A percentile compares a stretch with the other conserved stretches of the same genome.
phyloP scores from a whole-genome alignment of 2,113 vertebrate genomes.

The Phrynosoma platyrhinos region DNA sequence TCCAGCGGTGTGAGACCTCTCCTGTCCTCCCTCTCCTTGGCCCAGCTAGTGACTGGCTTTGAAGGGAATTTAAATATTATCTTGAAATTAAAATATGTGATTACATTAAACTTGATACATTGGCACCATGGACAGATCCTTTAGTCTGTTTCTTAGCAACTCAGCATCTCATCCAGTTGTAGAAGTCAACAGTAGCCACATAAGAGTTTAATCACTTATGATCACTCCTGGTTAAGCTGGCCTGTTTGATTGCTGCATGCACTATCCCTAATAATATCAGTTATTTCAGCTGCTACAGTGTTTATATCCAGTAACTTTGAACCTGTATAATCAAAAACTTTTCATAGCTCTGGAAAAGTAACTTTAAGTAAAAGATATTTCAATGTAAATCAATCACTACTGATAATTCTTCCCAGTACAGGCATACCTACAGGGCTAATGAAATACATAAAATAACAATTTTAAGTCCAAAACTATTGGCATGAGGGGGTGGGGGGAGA shows the following conservation, averaged over 20 bases:
- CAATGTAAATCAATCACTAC: slow-evolving; percentile 49
- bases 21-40: too few species aligned
- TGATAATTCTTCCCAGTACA: slow-evolving; percentile 40
- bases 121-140: slow-evolving; percentile 50
- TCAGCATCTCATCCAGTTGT: slow-evolving; percentile 46
- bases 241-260: slow-evolving; percentile 26
- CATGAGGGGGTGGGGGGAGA: slow-evolving; percentile 47
- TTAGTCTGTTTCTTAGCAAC: slow-evolving; percentile 53
- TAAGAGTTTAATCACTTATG: slow-evolving; percentile 67
- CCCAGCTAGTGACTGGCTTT: background rate
- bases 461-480: slow-evolving; percentile 48
- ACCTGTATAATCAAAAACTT: slow-evolving; percentile 52
- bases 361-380: slow-evolving; percentile 59
- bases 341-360: slow-evolving; percentile 57
- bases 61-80: background rate
- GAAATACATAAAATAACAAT: slow-evolving; percentile 48
- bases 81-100: background rate
- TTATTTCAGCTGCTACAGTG: slow-evolving; percentile 42
- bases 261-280: slow-evolving; percentile 33
- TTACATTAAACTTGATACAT: slow-evolving; percentile 37
- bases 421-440: slow-evolving; percentile 19
- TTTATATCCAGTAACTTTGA: slow-evolving; percentile 47
- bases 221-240: slow-evolving; percentile 14
- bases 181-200: slow-evolving; percentile 52
- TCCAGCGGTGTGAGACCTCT: too few species aligned